These are phyloP conservation scores for Tryphoninae sp. DNA, from an alignment of 2,888 invertebrate genomes.

Conservation along the genomic window DNA sequence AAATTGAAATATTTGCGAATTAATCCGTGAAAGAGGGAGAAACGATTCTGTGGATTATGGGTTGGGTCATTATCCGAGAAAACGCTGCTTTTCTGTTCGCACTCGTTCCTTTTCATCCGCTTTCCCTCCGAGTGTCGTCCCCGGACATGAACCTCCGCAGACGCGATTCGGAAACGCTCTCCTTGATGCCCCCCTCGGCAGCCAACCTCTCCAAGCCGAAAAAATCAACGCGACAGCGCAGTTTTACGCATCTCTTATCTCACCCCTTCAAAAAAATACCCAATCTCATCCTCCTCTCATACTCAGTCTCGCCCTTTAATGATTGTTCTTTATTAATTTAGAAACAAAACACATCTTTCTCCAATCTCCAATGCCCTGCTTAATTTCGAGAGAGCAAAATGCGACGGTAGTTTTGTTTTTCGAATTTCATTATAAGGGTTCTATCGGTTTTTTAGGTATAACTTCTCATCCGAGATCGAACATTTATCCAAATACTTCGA, in stretches of 20 bases:
- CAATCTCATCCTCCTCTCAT: conserved; percentile 55
- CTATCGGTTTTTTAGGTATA: neutral
- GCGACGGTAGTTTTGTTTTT: no score
- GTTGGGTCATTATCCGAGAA: conserved; percentile 47
- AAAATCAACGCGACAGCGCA: conserved; percentile 13
- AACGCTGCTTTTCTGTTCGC: conserved; percentile 34
- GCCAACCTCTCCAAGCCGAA: neutral
- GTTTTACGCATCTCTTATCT: neutral
- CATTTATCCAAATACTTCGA: conserved; percentile 4
- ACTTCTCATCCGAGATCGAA: neutral
- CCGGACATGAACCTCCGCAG: conserved; percentile 30
- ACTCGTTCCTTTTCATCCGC: conserved; percentile 24
- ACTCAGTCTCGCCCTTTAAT: conserved; percentile 64
- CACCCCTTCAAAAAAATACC: conserved; percentile 23
- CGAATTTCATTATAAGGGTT: neutral
- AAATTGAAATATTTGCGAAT: conserved; percentile 81
- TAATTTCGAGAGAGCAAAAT: no score
- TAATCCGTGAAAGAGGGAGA: conserved; percentile 69
- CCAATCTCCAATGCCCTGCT: conserved; percentile 66
- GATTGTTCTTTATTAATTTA: conserved; percentile 73
- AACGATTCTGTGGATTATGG: conserved; percentile 74
- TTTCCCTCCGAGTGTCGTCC: neutral
- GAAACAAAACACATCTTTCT: conserved; percentile 65
- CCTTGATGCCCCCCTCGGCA: neutral
- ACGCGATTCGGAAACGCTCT: conserved; percentile 20